These are phyloP conservation scores for Miniopterus natalensis DNA, from an alignment of 2,113 vertebrate species.

Conservation along the genomic window DNA sequence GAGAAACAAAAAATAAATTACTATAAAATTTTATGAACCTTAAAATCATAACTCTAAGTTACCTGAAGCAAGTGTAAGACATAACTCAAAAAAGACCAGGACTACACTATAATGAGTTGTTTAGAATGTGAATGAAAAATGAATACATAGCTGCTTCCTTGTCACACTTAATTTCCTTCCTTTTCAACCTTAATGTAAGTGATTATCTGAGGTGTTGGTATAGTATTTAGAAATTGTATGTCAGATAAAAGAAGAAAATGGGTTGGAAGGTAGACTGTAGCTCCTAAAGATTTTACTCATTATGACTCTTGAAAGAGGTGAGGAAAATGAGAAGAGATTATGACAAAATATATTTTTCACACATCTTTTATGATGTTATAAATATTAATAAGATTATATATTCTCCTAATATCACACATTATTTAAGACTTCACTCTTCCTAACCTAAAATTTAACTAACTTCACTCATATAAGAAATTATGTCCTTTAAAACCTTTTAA, in stretches of 20 bases:
- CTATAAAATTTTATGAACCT: not conserved
- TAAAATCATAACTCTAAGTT: not conserved
- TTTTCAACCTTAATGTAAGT: constrained; percentile 54
- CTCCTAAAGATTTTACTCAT: not conserved
- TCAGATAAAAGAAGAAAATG: constrained; percentile 16
- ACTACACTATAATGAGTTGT: not conserved
- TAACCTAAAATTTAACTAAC: not conserved
- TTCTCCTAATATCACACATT: not conserved
- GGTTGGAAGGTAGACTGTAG: not conserved
- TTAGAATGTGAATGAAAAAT: not conserved
- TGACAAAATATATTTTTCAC: constrained; percentile 18
- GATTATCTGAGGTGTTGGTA: not conserved
- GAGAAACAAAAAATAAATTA: not conserved
- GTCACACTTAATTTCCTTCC: constrained; percentile 5
- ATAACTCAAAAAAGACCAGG: not conserved
- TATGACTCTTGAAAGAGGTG: not conserved
- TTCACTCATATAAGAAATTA: not conserved
- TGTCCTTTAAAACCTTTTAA: not conserved
- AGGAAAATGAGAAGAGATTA: constrained; percentile 52
- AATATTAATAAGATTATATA: constrained; percentile 35
- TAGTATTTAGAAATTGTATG: not conserved
- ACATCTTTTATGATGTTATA: constrained; percentile 13
- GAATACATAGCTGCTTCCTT: not conserved
- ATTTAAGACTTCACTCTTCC: not conserved
- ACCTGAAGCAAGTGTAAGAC: not conserved